Base-by-base conservation (phyloP, 2,113 vertebrate genomes). In the Gallinago undulata region DNA sequence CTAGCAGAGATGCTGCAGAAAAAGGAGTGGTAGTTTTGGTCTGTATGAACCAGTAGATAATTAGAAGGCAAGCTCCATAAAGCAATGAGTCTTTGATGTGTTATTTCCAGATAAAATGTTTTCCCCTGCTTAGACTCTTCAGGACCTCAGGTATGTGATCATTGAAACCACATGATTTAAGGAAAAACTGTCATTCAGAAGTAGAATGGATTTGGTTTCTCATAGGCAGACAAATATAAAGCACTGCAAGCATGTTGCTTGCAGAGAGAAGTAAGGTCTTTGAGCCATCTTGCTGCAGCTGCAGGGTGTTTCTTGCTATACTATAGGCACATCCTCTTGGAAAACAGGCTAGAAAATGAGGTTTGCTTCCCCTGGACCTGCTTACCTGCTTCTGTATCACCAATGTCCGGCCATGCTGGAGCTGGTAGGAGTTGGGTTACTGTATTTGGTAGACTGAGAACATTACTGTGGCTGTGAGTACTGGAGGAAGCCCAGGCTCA, bases 391-490 rank as follows among this genome's bases (percentile, higher is more conserved):
- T 25, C 37, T 31, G 15, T 12, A 47, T 31, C 13, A 13, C 1
- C 17, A 87, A 79, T 41, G 1, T 1, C 37, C 28, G 43, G n/a
- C 14, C 22, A 3, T 30, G 17, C n/a, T 48, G 53, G n/a, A 37
- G 30, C 33, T 75, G 48, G 18, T 11, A 68, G 48, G 48, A 82
- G 21, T 2, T 48, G 16, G 16, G 6, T 11, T 45, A 2, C 50
- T 47, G 9, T 28, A 28, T 53, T 66, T 35, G 56, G 39, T 12
- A 76, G 30, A 19, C 9, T 35, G 43, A 78, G 37, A 51, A 31
- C 10, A 7, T 48, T 6, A 4, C 8, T 0, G 0, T 30, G 9
- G 18, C 37, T 41, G 5, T 30, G 37, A 4, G 25, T 77, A 76
- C 59, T 47, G 19, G 50, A 62, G 63, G 57, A 80, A 73, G 31